Percentiles rank a stretch among this genome's conserved stretches.
Conservation (phyloP, 2,113 vertebrate genomes). For the Falco punctatus region DNA sequence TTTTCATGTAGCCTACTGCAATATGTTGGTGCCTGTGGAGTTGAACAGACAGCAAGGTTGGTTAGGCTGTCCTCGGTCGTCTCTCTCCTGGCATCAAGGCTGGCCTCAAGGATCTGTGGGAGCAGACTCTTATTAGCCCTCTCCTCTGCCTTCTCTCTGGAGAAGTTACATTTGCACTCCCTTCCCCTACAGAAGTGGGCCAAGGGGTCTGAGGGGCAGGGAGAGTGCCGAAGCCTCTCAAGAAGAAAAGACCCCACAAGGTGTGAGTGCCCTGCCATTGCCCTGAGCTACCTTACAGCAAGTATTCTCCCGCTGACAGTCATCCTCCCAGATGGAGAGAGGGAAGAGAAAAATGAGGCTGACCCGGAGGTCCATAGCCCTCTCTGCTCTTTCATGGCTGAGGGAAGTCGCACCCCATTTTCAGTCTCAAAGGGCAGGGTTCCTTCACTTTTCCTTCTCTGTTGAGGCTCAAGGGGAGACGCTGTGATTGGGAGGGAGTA, state of each 20-base stretch:
- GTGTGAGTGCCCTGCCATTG: not conserved
- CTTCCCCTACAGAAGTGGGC: not conserved
- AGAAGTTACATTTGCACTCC: not conserved
- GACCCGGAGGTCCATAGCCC: not conserved
- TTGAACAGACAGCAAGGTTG: not conserved
- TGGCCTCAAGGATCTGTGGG: not conserved
- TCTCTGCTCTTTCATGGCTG: not conserved
- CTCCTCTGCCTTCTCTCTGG: not conserved
- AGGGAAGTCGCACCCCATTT: not conserved
- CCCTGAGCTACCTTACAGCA: not conserved
- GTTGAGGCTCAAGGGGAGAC: not conserved
- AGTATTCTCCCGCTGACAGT: not conserved
- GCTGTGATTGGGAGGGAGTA: not conserved
- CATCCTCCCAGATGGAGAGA: not conserved
- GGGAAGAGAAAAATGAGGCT: not conserved
- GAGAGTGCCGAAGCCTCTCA: rapidly evolving
- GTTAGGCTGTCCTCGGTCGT: not conserved
- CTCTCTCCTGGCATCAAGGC: not conserved
- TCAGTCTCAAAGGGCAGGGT: not conserved
- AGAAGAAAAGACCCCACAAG: not conserved
- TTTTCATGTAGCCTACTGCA: not conserved
- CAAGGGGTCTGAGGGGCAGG: not conserved
- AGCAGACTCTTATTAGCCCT: not conserved
- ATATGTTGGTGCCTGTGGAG: not conserved
- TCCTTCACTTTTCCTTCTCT: not conserved